Percentiles rank a stretch among this genome's conserved stretches.
Evolutionary conservation across 1,140 invertebrate species (phyloP).

Genomic region (Cyclina sinensis): DNA sequence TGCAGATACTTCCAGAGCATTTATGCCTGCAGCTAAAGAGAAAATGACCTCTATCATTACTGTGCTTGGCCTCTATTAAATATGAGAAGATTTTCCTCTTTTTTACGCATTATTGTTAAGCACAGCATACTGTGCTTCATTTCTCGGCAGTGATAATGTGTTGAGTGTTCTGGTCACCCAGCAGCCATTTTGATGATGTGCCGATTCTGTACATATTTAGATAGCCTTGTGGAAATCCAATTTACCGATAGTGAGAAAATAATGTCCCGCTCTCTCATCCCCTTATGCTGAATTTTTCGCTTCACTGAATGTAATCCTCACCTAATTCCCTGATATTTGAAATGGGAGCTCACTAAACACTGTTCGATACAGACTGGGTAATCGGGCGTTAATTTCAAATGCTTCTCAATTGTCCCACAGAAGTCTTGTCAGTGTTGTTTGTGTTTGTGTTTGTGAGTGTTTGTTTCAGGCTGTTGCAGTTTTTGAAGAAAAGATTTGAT

Average conservation of each 20-base stretch:
- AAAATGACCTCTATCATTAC: not conserved
- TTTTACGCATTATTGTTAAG: not conserved
- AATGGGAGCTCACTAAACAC: slow-evolving; percentile 34
- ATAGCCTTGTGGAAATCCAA: slow-evolving; percentile 35
- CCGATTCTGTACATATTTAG: slow-evolving; percentile 19
- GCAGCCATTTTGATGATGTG: slow-evolving; percentile 14
- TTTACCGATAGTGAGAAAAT: slow-evolving; percentile 44
- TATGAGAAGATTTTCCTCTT: not conserved
- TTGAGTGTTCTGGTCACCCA: slow-evolving; percentile 13
- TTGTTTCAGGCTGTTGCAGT: too few species aligned
- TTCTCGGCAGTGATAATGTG: not conserved
- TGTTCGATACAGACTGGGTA: slow-evolving; percentile 32
- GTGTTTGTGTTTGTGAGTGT: too few species aligned
- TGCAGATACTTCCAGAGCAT: too few species aligned
- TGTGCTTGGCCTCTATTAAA: not conserved
- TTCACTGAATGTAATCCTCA: slow-evolving; percentile 21
- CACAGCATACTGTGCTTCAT: not conserved
- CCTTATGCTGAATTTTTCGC: slow-evolving; percentile 20
- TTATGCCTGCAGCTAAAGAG: too few species aligned
- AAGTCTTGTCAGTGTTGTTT: not conserved
- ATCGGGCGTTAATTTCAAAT: slow-evolving; percentile 13
- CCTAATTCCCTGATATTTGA: slow-evolving; percentile 51
- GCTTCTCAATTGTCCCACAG: not conserved
- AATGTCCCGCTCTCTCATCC: slow-evolving; percentile 17
- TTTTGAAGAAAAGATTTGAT: too few species aligned